Evolutionary conservation across 2,113 vertebrate genomes (phyloP).

Genomic region (Loxodonta africana): DNA sequence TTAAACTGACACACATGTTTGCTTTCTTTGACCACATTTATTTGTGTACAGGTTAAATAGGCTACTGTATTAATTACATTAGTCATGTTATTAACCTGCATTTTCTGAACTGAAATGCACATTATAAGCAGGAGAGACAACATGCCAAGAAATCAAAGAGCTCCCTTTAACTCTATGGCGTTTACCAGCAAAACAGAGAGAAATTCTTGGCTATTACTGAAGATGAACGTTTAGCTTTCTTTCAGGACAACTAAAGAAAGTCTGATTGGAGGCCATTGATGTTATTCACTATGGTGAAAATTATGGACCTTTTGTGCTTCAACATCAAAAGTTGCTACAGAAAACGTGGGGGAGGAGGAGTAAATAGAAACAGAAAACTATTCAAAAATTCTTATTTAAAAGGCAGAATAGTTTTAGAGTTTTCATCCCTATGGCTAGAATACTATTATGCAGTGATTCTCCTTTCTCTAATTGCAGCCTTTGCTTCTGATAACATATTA

Average conservation of each 20-base stretch:
- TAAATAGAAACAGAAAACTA: background rate
- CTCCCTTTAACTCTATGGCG: background rate
- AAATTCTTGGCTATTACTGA: background rate
- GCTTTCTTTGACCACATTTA: slow-evolving; percentile 60
- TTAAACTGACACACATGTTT: slow-evolving; percentile 66
- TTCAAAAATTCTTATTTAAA: slow-evolving; percentile 28
- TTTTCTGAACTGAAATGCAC: slow-evolving; percentile 40
- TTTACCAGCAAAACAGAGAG: background rate
- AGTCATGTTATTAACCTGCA: slow-evolving; percentile 54
- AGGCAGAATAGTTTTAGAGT: background rate
- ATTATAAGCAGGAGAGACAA: slow-evolving; percentile 58
- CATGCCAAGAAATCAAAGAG: slow-evolving; percentile 24
- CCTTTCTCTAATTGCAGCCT: background rate
- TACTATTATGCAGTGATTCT: background rate
- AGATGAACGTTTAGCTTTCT: slow-evolving; percentile 29
- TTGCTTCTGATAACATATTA: background rate
- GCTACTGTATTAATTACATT: slow-evolving; percentile 52
- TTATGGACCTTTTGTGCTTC: background rate
- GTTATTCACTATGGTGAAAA: background rate
- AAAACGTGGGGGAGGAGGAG: background rate
- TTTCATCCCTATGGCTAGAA: background rate
- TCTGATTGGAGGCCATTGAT: background rate
- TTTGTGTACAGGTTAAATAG: slow-evolving; percentile 66
- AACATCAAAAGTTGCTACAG: background rate
- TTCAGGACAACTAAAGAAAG: background rate